These are phyloP conservation scores for Stenchaetothrips biformis DNA, from an alignment of 2,888 invertebrate genomes.

Conservation along the genomic window DNA sequence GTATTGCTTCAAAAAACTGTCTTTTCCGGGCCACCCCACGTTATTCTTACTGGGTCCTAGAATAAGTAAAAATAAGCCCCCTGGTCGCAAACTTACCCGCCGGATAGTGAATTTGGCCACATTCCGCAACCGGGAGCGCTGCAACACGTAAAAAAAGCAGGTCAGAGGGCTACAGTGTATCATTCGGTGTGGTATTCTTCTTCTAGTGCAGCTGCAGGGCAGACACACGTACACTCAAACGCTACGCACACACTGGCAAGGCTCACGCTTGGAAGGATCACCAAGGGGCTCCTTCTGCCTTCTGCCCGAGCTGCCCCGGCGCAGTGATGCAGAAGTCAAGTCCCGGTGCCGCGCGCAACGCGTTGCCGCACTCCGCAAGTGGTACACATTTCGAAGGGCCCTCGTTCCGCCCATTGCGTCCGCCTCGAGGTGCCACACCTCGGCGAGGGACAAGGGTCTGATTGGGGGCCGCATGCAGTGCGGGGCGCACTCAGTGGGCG, in stretches of 20 bases:
- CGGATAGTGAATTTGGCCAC: not conserved
- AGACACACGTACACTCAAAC: not conserved
- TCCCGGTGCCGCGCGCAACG: not conserved
- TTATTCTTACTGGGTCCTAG: too few relatives aligned
- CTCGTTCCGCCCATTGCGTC: not conserved
- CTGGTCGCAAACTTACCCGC: not conserved
- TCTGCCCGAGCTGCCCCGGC: not conserved
- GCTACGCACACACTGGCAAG: not conserved
- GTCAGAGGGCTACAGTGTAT: not conserved
- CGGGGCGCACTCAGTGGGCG: too few relatives aligned
- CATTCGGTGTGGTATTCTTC: too few relatives aligned
- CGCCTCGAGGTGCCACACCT: not conserved
- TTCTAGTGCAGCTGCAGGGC: not conserved
- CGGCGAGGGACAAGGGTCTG: not conserved
- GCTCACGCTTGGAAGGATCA: not conserved
- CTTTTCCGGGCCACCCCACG: too few relatives aligned
- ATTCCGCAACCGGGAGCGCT: constrained; percentile 12
- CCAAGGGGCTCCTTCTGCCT: not conserved
- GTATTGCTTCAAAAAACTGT: too few relatives aligned
- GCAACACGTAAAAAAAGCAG: not conserved
- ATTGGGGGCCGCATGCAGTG: not conserved
- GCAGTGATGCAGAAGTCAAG: constrained; percentile 19
- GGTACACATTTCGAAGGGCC: not conserved
- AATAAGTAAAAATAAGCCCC: not conserved
- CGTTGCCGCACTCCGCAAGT: not conserved